Evolutionary conservation across 2,113 vertebrate genomes (phyloP).

Genomic region (Grammomys dolichurus): DNA sequence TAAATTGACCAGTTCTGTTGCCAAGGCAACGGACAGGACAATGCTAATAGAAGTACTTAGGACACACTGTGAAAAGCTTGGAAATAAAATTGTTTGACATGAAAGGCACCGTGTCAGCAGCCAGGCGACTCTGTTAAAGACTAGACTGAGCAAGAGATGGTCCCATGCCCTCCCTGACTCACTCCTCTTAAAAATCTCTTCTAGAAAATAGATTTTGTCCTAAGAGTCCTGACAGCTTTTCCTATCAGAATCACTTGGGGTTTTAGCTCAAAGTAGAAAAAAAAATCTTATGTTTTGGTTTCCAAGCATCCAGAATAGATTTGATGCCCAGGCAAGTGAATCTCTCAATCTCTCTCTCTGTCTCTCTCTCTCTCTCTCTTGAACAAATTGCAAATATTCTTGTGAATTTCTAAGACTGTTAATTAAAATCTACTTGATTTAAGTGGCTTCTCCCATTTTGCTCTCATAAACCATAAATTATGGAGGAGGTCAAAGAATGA

Average conservation of each 20-base stretch:
- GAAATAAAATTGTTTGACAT: conserved; percentile 86
- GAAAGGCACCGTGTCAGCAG: conserved; percentile 82
- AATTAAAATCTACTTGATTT: conserved; percentile 80
- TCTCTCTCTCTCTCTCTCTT: background rate
- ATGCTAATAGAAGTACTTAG: conserved; percentile 88
- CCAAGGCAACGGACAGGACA: conserved; percentile 87
- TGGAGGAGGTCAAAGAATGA: conserved; percentile 80
- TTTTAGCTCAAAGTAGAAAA: conserved; percentile 60
- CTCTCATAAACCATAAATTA: conserved; percentile 77
- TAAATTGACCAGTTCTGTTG: conserved; percentile 87
- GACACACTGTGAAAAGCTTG: conserved; percentile 86
- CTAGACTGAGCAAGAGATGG: conserved; percentile 58
- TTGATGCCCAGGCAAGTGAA: conserved; percentile 64
- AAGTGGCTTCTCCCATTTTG: conserved; percentile 75
- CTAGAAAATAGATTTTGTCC: conserved; percentile 64
- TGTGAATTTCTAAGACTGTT: conserved; percentile 78
- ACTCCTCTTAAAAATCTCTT: conserved; percentile 62
- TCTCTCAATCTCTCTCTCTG: background rate
- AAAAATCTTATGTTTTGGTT: conserved; percentile 64
- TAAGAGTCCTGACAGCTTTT: conserved; percentile 55
- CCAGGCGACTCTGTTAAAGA: conserved; percentile 79
- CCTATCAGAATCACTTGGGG: conserved; percentile 62
- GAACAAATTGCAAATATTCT: conserved; percentile 77
- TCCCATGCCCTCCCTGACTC: background rate
- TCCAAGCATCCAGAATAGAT: conserved; percentile 44